Percentiles rank a stretch among this genome's conserved stretches.
Conservation (phyloP, 2,888 invertebrate genomes). For the Sinodicranocentrus sp. region DNA sequence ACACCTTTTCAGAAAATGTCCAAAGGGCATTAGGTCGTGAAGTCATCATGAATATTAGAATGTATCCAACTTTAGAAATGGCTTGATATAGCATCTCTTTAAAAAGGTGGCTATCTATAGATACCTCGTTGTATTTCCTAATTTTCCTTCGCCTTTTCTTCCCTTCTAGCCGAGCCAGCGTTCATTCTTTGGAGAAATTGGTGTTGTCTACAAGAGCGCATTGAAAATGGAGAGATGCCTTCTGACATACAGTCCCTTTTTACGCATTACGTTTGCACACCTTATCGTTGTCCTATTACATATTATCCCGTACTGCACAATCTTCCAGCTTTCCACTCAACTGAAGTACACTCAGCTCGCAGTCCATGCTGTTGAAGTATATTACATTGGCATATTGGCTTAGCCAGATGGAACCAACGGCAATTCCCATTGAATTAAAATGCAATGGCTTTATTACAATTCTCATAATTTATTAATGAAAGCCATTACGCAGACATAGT, state of each 20-base stretch:
- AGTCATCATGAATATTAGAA: constrained; percentile 26
- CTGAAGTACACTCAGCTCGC: too few species aligned
- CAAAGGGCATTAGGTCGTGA: constrained; percentile 21
- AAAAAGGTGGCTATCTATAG: too few species aligned
- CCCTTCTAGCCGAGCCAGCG: neutral
- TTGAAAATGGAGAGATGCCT: too few species aligned
- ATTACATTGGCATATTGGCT: constrained; percentile 45
- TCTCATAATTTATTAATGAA: constrained; percentile 69
- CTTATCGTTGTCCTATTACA: neutral
- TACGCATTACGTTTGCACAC: neutral
- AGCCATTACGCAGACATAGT: constrained; percentile 62
- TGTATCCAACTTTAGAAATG: neutral
- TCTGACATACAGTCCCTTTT: too few species aligned
- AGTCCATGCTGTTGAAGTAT: too few species aligned
- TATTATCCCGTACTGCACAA: too few species aligned
- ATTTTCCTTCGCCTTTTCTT: neutral
- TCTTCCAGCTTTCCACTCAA: too few species aligned
- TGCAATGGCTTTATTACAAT: constrained; percentile 67
- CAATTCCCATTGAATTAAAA: constrained; percentile 66
- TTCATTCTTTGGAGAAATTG: neutral
- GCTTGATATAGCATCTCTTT: too few species aligned
- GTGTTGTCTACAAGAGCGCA: neutral
- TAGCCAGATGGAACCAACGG: constrained; percentile 60
- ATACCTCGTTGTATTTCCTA: neutral
- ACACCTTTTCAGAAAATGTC: neutral